Percentiles rank a stretch among this genome's conserved stretches.
Evolutionary conservation across 2,888 invertebrate species (phyloP).

Genomic region (Nezara viridula): DNA sequence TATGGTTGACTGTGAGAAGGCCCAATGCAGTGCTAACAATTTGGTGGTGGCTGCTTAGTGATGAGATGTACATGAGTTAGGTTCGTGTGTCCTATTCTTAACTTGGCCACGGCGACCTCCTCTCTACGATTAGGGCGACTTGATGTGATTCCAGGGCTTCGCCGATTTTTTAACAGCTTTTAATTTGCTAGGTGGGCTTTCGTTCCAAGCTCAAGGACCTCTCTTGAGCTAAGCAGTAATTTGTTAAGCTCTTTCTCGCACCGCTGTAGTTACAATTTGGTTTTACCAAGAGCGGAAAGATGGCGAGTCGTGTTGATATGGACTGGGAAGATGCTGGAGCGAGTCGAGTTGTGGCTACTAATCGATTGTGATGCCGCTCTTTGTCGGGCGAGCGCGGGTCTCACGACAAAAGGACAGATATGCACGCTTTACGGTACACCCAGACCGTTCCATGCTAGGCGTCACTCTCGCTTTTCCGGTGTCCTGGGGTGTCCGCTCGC

Average conservation of each 20-base stretch:
- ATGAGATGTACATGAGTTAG: no score
- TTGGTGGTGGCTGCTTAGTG: no score
- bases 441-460: slow-evolving; percentile 14
- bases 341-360: slow-evolving; percentile 40
- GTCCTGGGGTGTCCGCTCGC: slow-evolving; percentile 3
- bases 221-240: neutral
- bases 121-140: no score
- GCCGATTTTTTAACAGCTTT: no score
- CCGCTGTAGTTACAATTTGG: neutral
- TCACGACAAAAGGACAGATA: slow-evolving; percentile 35
- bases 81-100: no score
- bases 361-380: slow-evolving; percentile 45
- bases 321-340: neutral
- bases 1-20: no score
- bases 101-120: no score
- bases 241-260: neutral
- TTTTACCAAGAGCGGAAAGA: neutral
- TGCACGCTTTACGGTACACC: slow-evolving; percentile 40
- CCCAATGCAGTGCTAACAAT: no score
- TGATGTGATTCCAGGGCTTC: no score
- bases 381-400: slow-evolving; percentile 2
- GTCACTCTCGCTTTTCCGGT: slow-evolving; percentile 42
- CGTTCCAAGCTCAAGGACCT: no score
- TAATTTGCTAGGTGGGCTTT: no score
- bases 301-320: neutral